Percentiles rank a stretch among this genome's conserved stretches.
These are phyloP conservation scores for Centrocercus urophasianus DNA, from an alignment of 2,113 vertebrate genomes.

Conservation along the genomic window DNA sequence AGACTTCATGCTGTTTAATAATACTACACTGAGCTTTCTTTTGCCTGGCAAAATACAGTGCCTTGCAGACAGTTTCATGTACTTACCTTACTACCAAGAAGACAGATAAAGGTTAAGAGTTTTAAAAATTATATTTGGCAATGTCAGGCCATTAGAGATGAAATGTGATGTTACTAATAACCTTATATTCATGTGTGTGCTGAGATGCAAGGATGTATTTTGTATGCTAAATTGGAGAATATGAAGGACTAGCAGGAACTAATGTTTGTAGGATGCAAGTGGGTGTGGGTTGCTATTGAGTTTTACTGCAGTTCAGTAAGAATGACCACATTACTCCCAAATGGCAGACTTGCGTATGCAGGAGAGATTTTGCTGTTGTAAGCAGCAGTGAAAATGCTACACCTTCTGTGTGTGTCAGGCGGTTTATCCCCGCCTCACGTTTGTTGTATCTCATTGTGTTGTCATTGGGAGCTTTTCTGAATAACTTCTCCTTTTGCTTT, in stretches of 20 bases:
- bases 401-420: not conserved
- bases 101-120: not conserved
- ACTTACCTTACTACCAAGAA: not conserved
- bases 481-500: not conserved
- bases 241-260: conserved; percentile 50
- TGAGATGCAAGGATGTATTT: conserved; percentile 24
- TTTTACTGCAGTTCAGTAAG: conserved; percentile 30
- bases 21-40: not conserved
- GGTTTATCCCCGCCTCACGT: not conserved
- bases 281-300: conserved; percentile 53
- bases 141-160: not conserved
- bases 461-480: not conserved
- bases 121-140: not conserved
- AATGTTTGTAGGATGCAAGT: conserved; percentile 56
- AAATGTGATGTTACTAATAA: not conserved
- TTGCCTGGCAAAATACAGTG: not conserved
- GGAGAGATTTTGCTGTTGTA: not conserved
- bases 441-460: not conserved
- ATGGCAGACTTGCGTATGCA: not conserved
- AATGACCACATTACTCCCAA: conserved; percentile 27
- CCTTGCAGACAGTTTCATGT: not conserved
- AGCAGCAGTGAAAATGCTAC: not conserved
- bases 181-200: not conserved
- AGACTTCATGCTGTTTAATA: conserved; percentile 47
- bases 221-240: conserved; percentile 45